Base-by-base conservation (phyloP, 2,113 vertebrate species). In the Pangasianodon gigas region DNA sequence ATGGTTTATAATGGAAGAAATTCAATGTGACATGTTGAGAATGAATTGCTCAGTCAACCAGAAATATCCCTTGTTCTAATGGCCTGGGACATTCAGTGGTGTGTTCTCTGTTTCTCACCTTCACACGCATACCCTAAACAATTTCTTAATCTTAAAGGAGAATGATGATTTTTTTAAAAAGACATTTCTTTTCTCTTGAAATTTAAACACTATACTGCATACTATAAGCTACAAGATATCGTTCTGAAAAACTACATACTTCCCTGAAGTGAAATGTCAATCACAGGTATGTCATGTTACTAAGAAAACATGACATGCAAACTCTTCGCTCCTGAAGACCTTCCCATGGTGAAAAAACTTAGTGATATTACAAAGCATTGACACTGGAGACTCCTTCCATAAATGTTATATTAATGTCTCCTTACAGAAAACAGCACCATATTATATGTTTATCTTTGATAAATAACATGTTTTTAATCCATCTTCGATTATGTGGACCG, bases 31-130 rank as follows among this genome's bases (percentile, higher is more conserved):
- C 96, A 96, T 95, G 96, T 95, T 87, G 96, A 96, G 95, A 96
- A 96, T 96, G 96, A 96, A 96, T 96, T 96, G 96, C 94, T 96
- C 96, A 96, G 95, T 96, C 95, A 96, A 96, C 93, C 96, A 96
- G 96, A 96, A 96, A 96, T 96, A 96, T 96, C 94, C 95, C 95
- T 96, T 96, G 95, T 96, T 96, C 95, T 96, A 96, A 96, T 96
- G 95, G 96, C 95, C 95, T 95, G 95, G 95, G 96, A 96, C 96
- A 96, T 95, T 96, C 95, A 95, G 91, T 95, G 95, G 94, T 91
- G 93, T 96, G 94, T 95, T 94, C 92, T 93, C n/a, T 93, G 89
- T 92, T 93, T 92, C 95, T 91, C 93, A 89, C 94, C 74, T 60
- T 82, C 81, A 18, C 46, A 65, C 24, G 3, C 51, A 41, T 14